Evolutionary conservation across 1,140 invertebrate species (phyloP), one percentile per base, ranked within the genome.

Genomic region (Drosophila tristis): DNA sequence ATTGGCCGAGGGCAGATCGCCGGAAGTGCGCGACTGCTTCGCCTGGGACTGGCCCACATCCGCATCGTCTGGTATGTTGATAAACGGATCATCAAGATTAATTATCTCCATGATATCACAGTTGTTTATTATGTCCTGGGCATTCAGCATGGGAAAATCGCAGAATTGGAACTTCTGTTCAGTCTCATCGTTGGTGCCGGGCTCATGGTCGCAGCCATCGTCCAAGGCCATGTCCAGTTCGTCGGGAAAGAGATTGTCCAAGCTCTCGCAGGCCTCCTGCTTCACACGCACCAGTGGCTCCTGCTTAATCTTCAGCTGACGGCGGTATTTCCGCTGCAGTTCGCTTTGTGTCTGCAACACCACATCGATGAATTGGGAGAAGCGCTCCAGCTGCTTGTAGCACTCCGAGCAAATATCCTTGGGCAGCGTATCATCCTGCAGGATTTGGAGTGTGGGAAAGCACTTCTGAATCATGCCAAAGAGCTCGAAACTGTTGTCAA

Each of bases 51-150:
- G 35, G 4, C 50, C 67, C 11, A 74, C 76, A 62, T 90, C 81
- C 2, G 90, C 68, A 60, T 92, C 91, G 16, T 92, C 91, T 0
- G 91, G 61, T 51, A 92, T 92, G 31, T 92, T 86, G 44, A 92
- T 92, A 11, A 91, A 92, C 2, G 90, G 85, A 78, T 92, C 91
- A 26, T 92, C 91, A 8, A 92, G 57, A 56, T 91, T 91, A 6
- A 92, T 91, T 15, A 92, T 92, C 66, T 92, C 91, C 91, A 92
- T 92, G 16, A 92, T 92, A 66, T 92, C 91, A 78, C 91, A 92
- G 47, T 92, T 92, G 45, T 92, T 92, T 2, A 92, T 92, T 2
- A 92, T 92, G 49, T 91, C 90, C 48, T 91, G 86, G 0, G 90
- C 62, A 48, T 91, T 91, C 2, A 91, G 47, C 70, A 90, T 77